Evolutionary conservation across 2,113 vertebrate genomes (phyloP).

Genomic region (Lophotis ruficrista): DNA sequence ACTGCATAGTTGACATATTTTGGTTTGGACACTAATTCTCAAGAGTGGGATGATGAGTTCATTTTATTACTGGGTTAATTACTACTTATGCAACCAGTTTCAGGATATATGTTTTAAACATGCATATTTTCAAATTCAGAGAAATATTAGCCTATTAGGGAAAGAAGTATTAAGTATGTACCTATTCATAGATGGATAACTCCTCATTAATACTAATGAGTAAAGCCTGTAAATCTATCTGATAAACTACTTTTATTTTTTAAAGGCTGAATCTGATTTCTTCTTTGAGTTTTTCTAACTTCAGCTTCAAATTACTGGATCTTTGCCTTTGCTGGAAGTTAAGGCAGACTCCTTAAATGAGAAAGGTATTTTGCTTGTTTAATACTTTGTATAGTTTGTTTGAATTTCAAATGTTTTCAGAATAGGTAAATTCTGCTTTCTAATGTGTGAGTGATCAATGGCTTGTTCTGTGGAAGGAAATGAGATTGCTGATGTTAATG

Average conservation of each 20-base stretch:
- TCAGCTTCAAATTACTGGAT: background rate
- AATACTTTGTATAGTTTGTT: background rate
- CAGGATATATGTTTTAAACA: background rate
- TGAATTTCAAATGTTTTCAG: background rate
- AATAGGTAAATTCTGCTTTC: background rate
- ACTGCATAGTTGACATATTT: conserved; percentile 17
- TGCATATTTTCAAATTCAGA: background rate
- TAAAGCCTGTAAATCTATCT: background rate
- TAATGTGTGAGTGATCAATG: background rate
- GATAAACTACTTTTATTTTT: background rate
- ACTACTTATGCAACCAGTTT: background rate
- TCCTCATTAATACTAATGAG: background rate
- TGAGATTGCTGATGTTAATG: background rate
- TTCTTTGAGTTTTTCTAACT: background rate
- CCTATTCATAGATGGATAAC: background rate
- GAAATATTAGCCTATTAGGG: background rate
- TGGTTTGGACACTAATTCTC: background rate
- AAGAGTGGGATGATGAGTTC: background rate
- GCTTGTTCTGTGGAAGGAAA: background rate
- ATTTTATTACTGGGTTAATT: conserved; percentile 9
- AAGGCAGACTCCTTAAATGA: background rate
- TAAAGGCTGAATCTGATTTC: background rate
- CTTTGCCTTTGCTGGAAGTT: background rate
- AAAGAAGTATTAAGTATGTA: background rate
- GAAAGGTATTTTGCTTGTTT: background rate